Percentiles rank a stretch among this genome's conserved stretches.
These are phyloP conservation scores for Labia minor DNA, from an alignment of 2,888 invertebrate species.

Conservation along the genomic window DNA sequence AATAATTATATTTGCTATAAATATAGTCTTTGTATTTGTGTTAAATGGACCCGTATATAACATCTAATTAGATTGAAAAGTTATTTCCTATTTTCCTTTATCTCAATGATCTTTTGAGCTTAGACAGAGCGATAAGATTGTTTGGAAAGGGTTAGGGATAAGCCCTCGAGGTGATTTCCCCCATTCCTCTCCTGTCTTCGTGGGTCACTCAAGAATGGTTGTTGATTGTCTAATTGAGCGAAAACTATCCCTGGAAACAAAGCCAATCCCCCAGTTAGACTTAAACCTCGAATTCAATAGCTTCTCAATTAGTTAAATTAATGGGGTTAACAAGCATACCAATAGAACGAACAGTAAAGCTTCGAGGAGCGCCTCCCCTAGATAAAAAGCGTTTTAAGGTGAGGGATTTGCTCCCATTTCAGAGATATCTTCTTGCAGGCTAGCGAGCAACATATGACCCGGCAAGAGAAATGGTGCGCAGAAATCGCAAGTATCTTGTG, in stretches of 20 bases:
- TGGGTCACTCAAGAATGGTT: not conserved
- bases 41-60: not conserved
- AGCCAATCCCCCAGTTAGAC: not conserved
- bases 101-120: not conserved
- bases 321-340: not conserved
- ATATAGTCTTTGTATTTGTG: not conserved
- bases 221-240: not conserved
- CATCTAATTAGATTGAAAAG: not conserved
- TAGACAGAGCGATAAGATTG: not conserved
- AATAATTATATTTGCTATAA: too few relatives aligned
- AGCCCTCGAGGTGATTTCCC: not conserved
- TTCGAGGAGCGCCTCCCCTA: too few relatives aligned
- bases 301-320: not conserved
- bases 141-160: not conserved
- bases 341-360: not conserved
- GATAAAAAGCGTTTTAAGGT: not conserved
- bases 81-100: not conserved
- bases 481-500: too few relatives aligned
- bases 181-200: not conserved
- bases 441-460: slow-evolving; percentile 20
- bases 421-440: too few relatives aligned
- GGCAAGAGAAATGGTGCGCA: slow-evolving; percentile 18
- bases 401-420: not conserved
- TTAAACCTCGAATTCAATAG: not conserved
- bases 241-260: not conserved